These are phyloP conservation scores for Nomada ruficornis DNA, from an alignment of 2,888 invertebrate species.

Conservation along the genomic window DNA sequence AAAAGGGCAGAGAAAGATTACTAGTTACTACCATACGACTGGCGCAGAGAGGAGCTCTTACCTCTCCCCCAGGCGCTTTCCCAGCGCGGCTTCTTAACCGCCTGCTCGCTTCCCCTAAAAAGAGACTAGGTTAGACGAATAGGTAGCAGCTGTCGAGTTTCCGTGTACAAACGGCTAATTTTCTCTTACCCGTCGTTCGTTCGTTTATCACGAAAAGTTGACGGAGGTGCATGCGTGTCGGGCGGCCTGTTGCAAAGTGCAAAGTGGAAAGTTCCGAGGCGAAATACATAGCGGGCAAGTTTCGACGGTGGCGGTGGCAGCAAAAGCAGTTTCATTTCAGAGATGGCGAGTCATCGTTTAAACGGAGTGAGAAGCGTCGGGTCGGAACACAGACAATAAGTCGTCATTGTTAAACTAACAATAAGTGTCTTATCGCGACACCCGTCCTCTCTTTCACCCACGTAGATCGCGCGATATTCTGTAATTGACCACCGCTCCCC, in stretches of 20 bases:
- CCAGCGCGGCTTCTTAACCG: too few relatives aligned
- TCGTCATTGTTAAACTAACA: too few relatives aligned
- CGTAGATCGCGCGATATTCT: constrained; percentile 17
- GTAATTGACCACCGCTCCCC: constrained; percentile 71
- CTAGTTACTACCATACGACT: too few relatives aligned
- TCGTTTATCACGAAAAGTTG: constrained; percentile 62
- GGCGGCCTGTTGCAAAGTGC: constrained; percentile 58
- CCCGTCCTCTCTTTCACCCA: constrained; percentile 32
- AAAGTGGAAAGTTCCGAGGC: constrained; percentile 61
- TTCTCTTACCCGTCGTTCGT: neutral
- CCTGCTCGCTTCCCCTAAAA: too few relatives aligned
- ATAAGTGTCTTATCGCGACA: constrained; percentile 65
- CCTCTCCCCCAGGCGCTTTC: too few relatives aligned
- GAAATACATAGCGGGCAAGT: constrained; percentile 12
- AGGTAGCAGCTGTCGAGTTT: neutral
- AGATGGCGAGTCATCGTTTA: constrained; percentile 35
- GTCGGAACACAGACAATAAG: constrained; percentile 21
- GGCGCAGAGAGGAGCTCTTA: too few relatives aligned
- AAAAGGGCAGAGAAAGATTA: neutral
- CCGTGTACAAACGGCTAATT: neutral
- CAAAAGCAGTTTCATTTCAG: neutral
- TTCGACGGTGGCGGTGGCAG: neutral
- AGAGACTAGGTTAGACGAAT: too few relatives aligned
- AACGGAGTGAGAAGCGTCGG: constrained; percentile 28
- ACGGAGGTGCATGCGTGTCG: constrained; percentile 10